Evolutionary conservation across 2,113 vertebrate species (phyloP).

Genomic region (Hemicordylus capensis): DNA sequence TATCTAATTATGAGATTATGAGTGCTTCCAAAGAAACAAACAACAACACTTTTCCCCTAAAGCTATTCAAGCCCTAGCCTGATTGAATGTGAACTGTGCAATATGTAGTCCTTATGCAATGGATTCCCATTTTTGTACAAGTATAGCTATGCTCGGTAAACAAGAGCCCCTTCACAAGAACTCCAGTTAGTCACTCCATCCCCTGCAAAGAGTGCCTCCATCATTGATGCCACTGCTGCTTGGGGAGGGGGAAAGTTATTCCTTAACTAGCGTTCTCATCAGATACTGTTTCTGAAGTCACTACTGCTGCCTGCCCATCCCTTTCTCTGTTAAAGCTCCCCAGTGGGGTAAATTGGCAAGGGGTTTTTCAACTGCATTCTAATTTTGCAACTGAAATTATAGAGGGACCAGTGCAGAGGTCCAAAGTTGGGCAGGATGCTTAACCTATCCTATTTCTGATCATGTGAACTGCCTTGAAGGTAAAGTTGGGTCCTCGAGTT

Average conservation of each 20-base stretch:
- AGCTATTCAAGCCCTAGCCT: background rate
- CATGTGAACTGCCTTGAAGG: too few relatives aligned
- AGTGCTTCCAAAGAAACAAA: background rate
- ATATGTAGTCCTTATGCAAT: background rate
- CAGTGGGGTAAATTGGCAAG: background rate
- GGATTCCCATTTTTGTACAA: background rate
- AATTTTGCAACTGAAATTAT: background rate
- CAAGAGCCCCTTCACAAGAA: background rate
- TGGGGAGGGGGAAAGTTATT: background rate
- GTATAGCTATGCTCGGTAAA: background rate
- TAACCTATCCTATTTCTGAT: too few relatives aligned
- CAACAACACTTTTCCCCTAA: background rate
- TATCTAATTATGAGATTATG: slow-evolving; percentile 53
- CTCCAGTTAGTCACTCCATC: too few relatives aligned
- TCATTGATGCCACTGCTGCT: background rate
- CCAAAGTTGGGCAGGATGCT: too few relatives aligned
- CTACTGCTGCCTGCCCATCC: background rate
- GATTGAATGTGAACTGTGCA: background rate
- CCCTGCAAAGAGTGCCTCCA: background rate
- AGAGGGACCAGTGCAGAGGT: background rate
- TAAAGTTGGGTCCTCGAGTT: too few relatives aligned
- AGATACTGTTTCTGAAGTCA: background rate
- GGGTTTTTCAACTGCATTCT: background rate
- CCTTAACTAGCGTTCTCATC: background rate
- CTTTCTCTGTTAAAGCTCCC: too few relatives aligned